These are phyloP conservation scores for Zoanthus sociatus DNA, from an alignment of 92 coral and sea anemone species.

Conservation along the genomic window DNA sequence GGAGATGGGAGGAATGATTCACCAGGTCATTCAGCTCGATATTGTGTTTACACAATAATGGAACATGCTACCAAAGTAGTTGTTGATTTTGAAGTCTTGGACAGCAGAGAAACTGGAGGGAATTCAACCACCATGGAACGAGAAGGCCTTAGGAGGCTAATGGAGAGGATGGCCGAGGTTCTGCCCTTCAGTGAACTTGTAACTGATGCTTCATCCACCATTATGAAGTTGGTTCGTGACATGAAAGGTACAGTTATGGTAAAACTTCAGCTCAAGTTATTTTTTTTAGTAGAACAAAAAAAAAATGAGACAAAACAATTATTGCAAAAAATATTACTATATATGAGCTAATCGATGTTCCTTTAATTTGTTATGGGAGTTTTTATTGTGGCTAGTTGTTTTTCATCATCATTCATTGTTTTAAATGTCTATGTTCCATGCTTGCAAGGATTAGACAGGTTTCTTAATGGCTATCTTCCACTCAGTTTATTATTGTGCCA, in stretches of 20 bases:
- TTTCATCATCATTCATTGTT: no score
- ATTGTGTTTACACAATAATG: slow-evolving; percentile 17
- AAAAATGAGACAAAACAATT: no score
- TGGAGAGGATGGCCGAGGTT: slow-evolving; percentile 13
- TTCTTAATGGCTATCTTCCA: no score
- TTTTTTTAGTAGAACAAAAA: no score
- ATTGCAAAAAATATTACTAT: no score
- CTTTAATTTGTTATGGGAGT: no score
- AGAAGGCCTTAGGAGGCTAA: slow-evolving; percentile 15
- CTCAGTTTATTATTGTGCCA: no score
- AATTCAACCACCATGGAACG: slow-evolving; percentile 36
- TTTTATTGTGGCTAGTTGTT: no score
- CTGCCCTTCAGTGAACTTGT: slow-evolving; percentile 22
- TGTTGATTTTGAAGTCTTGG: slow-evolving; percentile 22
- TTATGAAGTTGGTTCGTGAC: slow-evolving; percentile 41
- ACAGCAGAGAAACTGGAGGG: slow-evolving; percentile 28
- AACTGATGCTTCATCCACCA: slow-evolving; percentile 41
- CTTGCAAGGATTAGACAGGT: no score
- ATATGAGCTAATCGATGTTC: no score
- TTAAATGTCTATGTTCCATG: no score
- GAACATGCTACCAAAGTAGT: slow-evolving; percentile 11
- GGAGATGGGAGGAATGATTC: slow-evolving; percentile 19
- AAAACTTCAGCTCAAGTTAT: not conserved
- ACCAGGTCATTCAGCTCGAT: slow-evolving; percentile 9
- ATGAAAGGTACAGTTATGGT: not conserved